These are phyloP conservation scores for Hypomesus transpacificus DNA, from an alignment of 2,113 vertebrate species.

Conservation along the genomic window DNA sequence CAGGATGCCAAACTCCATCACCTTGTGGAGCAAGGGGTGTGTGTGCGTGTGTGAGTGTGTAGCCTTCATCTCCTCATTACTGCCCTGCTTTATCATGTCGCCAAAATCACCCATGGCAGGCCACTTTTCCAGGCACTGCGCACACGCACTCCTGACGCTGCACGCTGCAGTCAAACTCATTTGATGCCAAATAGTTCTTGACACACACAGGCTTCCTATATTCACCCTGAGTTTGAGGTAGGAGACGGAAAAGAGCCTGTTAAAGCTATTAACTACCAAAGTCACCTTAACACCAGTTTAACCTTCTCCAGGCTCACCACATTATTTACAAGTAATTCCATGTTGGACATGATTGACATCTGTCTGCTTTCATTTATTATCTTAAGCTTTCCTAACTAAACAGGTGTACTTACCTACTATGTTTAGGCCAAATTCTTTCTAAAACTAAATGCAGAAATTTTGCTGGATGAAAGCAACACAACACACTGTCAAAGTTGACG, in stretches of 20 bases:
- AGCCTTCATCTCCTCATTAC: constrained; percentile 71
- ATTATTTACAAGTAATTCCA: too few species aligned
- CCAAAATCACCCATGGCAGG: constrained; percentile 81
- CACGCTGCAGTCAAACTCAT: constrained; percentile 68
- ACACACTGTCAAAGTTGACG: not conserved
- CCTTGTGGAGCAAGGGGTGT: constrained; percentile 48
- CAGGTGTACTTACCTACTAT: too few species aligned
- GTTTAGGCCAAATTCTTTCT: not conserved
- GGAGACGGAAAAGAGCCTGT: constrained; percentile 64
- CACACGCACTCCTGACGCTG: constrained; percentile 24
- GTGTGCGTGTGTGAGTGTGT: constrained; percentile 33
- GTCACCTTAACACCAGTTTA: constrained; percentile 73
- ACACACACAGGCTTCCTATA: constrained; percentile 71
- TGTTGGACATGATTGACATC: too few species aligned
- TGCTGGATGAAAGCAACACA: not conserved
- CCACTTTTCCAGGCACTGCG: constrained; percentile 70
- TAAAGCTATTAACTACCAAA: constrained; percentile 73
- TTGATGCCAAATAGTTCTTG: constrained; percentile 75
- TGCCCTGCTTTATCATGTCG: constrained; percentile 63
- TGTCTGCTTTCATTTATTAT: too few species aligned
- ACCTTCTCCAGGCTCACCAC: not conserved
- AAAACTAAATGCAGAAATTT: not conserved
- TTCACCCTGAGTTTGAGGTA: constrained; percentile 73
- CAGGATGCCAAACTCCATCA: constrained; percentile 51
- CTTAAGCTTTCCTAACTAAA: too few species aligned